Percentiles rank a stretch among this genome's conserved stretches.
These are phyloP conservation scores for Leptopilina boulardi DNA, from an alignment of 1,140 invertebrate genomes.

Conservation along the genomic window DNA sequence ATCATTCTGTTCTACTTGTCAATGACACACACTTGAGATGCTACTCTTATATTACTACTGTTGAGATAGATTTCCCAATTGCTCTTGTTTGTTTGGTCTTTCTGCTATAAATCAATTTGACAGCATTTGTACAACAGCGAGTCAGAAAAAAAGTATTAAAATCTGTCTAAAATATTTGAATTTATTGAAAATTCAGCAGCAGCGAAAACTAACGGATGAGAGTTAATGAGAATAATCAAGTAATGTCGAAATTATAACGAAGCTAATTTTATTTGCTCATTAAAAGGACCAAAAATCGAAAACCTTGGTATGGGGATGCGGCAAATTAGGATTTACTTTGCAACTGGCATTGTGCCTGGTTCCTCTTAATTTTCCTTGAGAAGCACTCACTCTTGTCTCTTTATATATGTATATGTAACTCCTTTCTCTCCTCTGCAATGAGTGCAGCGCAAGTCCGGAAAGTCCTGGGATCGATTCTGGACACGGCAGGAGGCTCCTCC, in stretches of 20 bases:
- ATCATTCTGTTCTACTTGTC: constrained; percentile 37
- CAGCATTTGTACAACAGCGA: no score
- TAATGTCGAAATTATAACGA: constrained; percentile 55
- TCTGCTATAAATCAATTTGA: no score
- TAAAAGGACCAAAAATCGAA: constrained; percentile 64
- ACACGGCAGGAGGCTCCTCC: constrained; percentile 74
- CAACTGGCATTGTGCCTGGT: constrained; percentile 36
- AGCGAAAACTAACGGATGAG: no score
- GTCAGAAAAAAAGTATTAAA: no score
- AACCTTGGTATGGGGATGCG: constrained; percentile 57
- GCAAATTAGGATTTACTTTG: constrained; percentile 60
- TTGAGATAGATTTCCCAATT: no score
- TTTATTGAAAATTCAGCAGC: no score
- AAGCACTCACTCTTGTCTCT: constrained; percentile 39
- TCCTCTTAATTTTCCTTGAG: constrained; percentile 15
- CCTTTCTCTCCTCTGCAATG: constrained; percentile 58
- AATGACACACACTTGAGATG: not conserved
- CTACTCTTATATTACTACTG: no score
- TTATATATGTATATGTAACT: constrained; percentile 40
- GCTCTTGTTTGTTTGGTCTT: no score
- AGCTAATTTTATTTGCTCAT: constrained; percentile 67
- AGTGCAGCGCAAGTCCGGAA: constrained; percentile 73
- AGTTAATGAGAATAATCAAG: not conserved
- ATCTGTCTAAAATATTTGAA: no score
- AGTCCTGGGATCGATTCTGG: constrained; percentile 75